These are phyloP conservation scores for Craterocephalus amniculus DNA, from an alignment of 2,797 vertebrate species.

Conservation along the genomic window DNA sequence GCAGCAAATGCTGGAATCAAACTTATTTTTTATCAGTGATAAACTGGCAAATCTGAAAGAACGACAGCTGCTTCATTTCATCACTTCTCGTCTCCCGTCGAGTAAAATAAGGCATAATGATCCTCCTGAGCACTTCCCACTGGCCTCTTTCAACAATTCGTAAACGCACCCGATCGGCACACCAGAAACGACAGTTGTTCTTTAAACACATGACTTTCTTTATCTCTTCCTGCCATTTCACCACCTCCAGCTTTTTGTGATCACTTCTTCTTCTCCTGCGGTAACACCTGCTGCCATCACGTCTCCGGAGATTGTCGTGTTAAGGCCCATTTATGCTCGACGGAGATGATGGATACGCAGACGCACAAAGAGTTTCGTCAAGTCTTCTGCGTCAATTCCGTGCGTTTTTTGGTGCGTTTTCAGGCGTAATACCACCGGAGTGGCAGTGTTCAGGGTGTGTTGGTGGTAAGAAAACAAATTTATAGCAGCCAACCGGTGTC, in stretches of 20 bases:
- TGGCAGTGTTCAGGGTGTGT: too few species aligned
- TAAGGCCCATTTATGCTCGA: too few species aligned
- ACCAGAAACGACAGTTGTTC: conserved; percentile 58
- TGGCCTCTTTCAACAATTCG: conserved; percentile 65
- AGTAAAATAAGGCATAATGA: conserved; percentile 53
- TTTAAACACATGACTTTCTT: conserved; percentile 45
- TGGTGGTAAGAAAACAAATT: too few species aligned
- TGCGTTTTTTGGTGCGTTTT: too few species aligned
- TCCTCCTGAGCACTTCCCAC: conserved; percentile 71
- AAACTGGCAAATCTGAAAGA: conserved; percentile 26
- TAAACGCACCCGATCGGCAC: conserved; percentile 66
- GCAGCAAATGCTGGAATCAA: conserved; percentile 44
- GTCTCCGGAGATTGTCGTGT: conserved; percentile 64
- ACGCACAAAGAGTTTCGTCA: too few species aligned
- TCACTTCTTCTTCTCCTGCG: conserved; percentile 48
- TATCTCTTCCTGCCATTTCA: conserved; percentile 38
- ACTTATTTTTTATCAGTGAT: conserved; percentile 19
- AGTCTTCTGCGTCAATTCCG: too few species aligned
- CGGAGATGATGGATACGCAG: too few species aligned
- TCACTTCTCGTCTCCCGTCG: conserved; percentile 29
- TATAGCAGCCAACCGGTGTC: too few species aligned
- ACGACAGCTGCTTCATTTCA: conserved; percentile 34
- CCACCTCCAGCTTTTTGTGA: conserved; percentile 44
- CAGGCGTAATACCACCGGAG: too few species aligned
- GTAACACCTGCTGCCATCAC: conserved; percentile 50